Evolutionary conservation across 1,140 invertebrate genomes (phyloP).

Genomic region (Aphelinus atriplicis): DNA sequence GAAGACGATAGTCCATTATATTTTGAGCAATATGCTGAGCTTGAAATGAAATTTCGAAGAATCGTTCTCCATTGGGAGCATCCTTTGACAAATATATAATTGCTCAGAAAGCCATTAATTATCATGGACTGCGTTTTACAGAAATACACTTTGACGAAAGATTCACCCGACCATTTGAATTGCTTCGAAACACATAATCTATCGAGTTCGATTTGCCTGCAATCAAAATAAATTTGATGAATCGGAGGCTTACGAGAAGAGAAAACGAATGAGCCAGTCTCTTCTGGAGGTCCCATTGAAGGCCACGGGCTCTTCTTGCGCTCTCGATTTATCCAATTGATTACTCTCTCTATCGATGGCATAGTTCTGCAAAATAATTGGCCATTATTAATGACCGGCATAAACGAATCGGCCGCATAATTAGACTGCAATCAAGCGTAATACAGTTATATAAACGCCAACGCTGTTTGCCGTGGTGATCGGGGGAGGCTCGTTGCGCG

Average conservation of each 20-base stretch:
- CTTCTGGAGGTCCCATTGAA: not conserved
- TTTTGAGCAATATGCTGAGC: no score
- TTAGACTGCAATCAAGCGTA: not conserved
- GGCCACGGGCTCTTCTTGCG: not conserved
- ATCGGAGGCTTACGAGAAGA: conserved; percentile 11
- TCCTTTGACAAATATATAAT: not conserved
- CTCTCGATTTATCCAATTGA: not conserved
- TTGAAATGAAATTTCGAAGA: no score
- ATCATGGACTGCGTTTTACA: not conserved
- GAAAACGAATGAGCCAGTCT: conserved; percentile 7
- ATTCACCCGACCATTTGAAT: not conserved
- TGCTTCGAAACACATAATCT: not conserved
- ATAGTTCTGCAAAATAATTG: conserved; percentile 12
- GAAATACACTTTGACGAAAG: not conserved
- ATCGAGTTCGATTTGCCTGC: no score
- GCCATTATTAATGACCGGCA: no score
- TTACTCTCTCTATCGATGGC: conserved; percentile 9
- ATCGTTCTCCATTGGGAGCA: no score
- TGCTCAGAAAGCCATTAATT: not conserved
- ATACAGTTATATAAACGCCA: not conserved
- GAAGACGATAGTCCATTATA: no score
- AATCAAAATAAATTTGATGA: conserved; percentile 24
- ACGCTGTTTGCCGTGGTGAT: not conserved
- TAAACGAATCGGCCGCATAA: no score
- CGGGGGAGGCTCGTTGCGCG: no score